Base-by-base conservation (phyloP, 2,888 invertebrate genomes). In the Ypsolopha sequella region DNA sequence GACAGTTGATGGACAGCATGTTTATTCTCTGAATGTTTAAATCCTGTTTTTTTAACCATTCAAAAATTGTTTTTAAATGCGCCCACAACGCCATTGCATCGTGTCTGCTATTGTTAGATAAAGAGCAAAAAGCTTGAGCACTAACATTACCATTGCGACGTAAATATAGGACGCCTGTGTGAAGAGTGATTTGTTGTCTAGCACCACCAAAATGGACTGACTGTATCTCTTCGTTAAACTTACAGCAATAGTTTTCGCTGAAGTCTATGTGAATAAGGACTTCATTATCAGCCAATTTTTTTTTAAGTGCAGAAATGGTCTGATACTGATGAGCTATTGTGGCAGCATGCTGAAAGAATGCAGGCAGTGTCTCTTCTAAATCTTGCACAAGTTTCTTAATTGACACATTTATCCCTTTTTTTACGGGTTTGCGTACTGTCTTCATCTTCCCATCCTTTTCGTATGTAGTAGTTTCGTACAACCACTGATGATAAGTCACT, bases 161-260 rank as follows among this genome's bases (percentile, higher is more conserved):
- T 6, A 48, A 48, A 48, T 52, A 55, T 35, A 53, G 48, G 36
- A 56, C 54, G 48, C 54, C 54, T 55, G 55, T 57, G 52, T 55
- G 57, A 33, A 54, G 50, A 36, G 55, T 53, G 41, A 56, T 45
- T 50, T 56, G 55, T 39, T 55, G 48, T 13, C 59, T 54, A 54
- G 47, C 53, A 36, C 57, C 56, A 33, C 59, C 58, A 53, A 60
- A 60, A 52, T 60, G 59, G 10, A 55, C 52, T 33, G 56, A 53
- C 48, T 60, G 59, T 24, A 58, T 54, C 51, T 60, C 59, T 34
- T 54, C 50, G 47, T 55, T 50, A 50, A 55, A 56, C 43, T 57
- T 57, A 50, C 54, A 57, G 36, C 49, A 48, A 54, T 55, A 57
- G 43, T 57, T 55, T 50, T 57, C 55, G 24, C 48, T 50, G 50